Conservation (phyloP, 2,797 vertebrate genomes). For the Heteromormyrus szaboi region DNA sequence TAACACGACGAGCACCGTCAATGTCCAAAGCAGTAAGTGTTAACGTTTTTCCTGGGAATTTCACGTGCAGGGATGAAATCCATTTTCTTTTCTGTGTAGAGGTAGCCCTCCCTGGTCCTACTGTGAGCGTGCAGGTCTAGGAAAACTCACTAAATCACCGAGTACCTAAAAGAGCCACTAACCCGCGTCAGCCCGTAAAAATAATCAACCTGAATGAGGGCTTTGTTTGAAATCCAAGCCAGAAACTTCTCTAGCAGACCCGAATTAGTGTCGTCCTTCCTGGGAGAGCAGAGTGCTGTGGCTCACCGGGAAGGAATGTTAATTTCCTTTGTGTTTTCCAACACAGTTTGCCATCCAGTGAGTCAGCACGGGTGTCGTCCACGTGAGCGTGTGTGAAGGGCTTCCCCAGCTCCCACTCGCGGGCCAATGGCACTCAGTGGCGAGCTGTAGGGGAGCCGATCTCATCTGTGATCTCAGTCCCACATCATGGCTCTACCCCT, state of each 20-base stretch:
- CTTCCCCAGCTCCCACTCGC: not conserved
- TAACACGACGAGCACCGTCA: conserved; percentile 78
- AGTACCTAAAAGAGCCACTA: not conserved
- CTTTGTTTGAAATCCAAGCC: not conserved
- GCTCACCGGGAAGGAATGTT: not conserved
- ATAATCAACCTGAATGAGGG: not conserved
- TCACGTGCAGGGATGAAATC: not conserved
- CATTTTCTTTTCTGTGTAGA: not conserved
- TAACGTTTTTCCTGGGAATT: not conserved
- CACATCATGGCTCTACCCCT: not conserved
- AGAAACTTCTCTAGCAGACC: not conserved
- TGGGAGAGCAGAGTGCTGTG: not conserved
- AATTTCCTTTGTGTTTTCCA: conserved; percentile 2
- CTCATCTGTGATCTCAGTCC: not conserved
- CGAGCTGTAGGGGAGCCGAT: not conserved
- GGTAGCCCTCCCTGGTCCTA: not conserved
- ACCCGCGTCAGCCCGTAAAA: not conserved
- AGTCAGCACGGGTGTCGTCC: not conserved
- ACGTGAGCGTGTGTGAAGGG: not conserved
- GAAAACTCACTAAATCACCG: not conserved
- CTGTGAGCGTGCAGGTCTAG: not conserved
- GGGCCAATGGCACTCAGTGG: not conserved
- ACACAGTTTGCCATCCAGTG: not conserved
- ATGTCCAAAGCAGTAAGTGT: conserved; percentile 86
- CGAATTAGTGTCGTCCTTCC: not conserved